These are phyloP conservation scores for Tetramorium simillimum DNA, from an alignment of 1,140 invertebrate species.

Conservation along the genomic window DNA sequence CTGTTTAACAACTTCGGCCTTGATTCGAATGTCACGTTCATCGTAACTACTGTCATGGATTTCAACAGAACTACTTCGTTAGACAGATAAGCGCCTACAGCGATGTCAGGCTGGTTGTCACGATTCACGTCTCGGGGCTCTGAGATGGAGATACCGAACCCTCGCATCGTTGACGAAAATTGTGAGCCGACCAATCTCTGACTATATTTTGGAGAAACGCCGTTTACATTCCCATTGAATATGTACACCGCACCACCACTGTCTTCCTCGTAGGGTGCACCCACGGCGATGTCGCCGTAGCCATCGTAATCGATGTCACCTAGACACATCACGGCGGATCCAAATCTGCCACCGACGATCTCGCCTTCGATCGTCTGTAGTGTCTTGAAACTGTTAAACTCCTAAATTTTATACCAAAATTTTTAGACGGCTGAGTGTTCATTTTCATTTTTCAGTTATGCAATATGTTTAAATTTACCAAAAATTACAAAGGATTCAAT, in stretches of 20 bases:
- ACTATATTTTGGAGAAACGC: constrained; percentile 82
- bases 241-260: constrained; percentile 88
- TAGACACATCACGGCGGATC: constrained; percentile 86
- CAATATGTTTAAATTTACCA: not conserved
- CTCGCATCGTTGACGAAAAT: constrained; percentile 78
- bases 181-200: constrained; percentile 83
- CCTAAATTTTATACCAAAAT: constrained; percentile 45
- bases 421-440: not conserved
- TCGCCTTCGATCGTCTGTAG: constrained; percentile 80
- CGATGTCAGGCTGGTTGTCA: constrained; percentile 89
- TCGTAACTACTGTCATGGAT: constrained; percentile 86
- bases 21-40: constrained; percentile 71
- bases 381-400: constrained; percentile 70
- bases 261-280: constrained; percentile 88
- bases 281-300: constrained; percentile 89
- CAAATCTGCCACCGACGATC: constrained; percentile 86
- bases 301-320: constrained; percentile 90
- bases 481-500: too few species aligned
- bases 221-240: constrained; percentile 87
- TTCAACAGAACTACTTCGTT: constrained; percentile 86
- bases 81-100: constrained; percentile 88
- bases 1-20: constrained; percentile 80
- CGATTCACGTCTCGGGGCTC: constrained; percentile 88
- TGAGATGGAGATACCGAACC: constrained; percentile 89
- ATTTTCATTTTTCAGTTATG: not conserved